phyloP scores from a whole-genome alignment of 1,140 invertebrate species.

The Hypothenemus hampei region DNA sequence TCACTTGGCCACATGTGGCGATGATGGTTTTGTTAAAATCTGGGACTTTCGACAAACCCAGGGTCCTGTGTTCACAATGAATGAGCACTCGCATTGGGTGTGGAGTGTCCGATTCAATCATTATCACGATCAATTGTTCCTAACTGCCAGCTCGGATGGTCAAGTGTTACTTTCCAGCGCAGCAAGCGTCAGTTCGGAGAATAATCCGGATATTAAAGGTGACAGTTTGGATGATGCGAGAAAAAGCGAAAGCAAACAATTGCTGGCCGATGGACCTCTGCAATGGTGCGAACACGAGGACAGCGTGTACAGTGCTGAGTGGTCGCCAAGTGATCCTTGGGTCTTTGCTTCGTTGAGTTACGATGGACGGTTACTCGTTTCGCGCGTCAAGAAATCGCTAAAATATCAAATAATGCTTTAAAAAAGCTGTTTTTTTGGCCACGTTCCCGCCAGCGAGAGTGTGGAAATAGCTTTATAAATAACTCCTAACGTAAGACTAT shows the following conservation, averaged over 20 bases:
- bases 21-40: slow-evolving; percentile 90
- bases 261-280: slow-evolving; percentile 73
- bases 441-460: too few relatives aligned
- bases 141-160: slow-evolving; percentile 92
- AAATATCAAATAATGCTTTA: slow-evolving; percentile 77
- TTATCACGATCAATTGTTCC: slow-evolving; percentile 94
- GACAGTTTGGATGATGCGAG: slow-evolving; percentile 30
- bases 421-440: too few relatives aligned
- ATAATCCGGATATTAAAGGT: slow-evolving; percentile 26
- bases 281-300: slow-evolving; percentile 95
- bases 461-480: too few relatives aligned
- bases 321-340: slow-evolving; percentile 97
- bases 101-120: slow-evolving; percentile 93
- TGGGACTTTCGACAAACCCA: slow-evolving; percentile 88
- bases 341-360: slow-evolving; percentile 96
- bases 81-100: slow-evolving; percentile 94
- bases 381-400: slow-evolving; percentile 84
- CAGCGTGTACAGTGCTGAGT: slow-evolving; percentile 94
- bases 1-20: slow-evolving; percentile 87
- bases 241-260: slow-evolving; percentile 39
- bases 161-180: slow-evolving; percentile 83
- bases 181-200: slow-evolving; percentile 74
- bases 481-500: too few relatives aligned
- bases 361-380: slow-evolving; percentile 90
- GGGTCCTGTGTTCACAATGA: slow-evolving; percentile 72